Percentiles rank a stretch among this genome's conserved stretches.
These are phyloP conservation scores for Limnephilus marmoratus DNA, from an alignment of 2,888 invertebrate species.

Conservation along the genomic window DNA sequence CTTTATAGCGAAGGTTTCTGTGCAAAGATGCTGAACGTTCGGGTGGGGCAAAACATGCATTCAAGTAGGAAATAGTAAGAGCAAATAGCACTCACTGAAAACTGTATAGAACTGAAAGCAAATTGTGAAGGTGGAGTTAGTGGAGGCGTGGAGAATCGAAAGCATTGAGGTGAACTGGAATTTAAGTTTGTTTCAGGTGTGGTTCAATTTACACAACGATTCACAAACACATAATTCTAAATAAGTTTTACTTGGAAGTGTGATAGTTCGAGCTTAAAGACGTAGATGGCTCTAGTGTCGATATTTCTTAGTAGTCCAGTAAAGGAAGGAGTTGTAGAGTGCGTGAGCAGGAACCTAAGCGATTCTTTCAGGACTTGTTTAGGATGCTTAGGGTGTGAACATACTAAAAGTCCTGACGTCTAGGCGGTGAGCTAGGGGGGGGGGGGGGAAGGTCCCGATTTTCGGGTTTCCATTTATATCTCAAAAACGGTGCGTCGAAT, in stretches of 20 bases:
- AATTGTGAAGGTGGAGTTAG: not conserved
- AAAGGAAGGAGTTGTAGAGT: no score
- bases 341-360: no score
- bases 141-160: not conserved
- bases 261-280: not conserved
- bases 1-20: not conserved
- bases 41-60: not conserved
- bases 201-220: not conserved
- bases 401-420: no score
- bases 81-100: not conserved
- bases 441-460: no score
- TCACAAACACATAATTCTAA: not conserved
- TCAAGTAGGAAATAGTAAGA: not conserved
- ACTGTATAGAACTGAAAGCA: not conserved
- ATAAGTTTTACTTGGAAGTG: not conserved
- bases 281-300: no score
- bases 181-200: not conserved
- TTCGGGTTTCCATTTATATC: no score
- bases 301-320: no score
- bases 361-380: no score
- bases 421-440: no score
- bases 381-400: no score
- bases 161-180: not conserved
- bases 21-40: not conserved
- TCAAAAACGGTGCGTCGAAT: no score